Base-by-base conservation (phyloP, 2,888 invertebrate genomes). In the Stramonita haemastoma region DNA sequence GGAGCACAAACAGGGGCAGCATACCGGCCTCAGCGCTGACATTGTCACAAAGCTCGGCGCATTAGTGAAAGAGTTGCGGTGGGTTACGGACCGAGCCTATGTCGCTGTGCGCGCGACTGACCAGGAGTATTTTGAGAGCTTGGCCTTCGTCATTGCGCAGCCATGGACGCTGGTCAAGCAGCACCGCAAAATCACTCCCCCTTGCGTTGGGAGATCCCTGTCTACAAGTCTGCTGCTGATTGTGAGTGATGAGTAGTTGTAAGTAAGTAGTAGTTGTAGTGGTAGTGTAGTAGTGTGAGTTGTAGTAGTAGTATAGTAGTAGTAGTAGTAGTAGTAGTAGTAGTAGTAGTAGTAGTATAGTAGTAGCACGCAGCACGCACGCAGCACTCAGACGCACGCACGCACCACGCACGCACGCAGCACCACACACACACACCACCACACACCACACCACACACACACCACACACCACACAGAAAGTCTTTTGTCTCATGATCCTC, bases 101-200 rank as follows among this genome's bases (percentile, higher is more conserved):
- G 91, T 92, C 32, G 92, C 91, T 91, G 94, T 94, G n/a, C 85
- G 73, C 56, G 92, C 87, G 29, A 93, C 93, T 90, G 94, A 94
- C 89, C 90, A 91, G 56, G 85, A 91, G 11, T 94, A 95, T 88
- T 94, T 92, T 89, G 91, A 92, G 87, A 92, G 92, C 46, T 92
- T 93, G 84, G 86, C 88, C 29, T 90, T 89, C 77, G 66, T 93
- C 26, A 90, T 93, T 0, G 88, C 90, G 26, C 87, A 90, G n/a
- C 93, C 94, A 6, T 94, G 94, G 94, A 89, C 73, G 22, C 77
- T 92, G 19, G 90, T 89, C 70, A 92, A 92, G 36, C 88, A 86
- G n/a, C 91, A 92, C 83, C 89, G 92, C n/a, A 89, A 90, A 66
- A 89, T 93, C 26, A 90, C 91, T 0, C 88, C 92, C n/a, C 87